Evolutionary conservation across 2,888 invertebrate species (phyloP).

Genomic region (Drosophila barbarae): DNA sequence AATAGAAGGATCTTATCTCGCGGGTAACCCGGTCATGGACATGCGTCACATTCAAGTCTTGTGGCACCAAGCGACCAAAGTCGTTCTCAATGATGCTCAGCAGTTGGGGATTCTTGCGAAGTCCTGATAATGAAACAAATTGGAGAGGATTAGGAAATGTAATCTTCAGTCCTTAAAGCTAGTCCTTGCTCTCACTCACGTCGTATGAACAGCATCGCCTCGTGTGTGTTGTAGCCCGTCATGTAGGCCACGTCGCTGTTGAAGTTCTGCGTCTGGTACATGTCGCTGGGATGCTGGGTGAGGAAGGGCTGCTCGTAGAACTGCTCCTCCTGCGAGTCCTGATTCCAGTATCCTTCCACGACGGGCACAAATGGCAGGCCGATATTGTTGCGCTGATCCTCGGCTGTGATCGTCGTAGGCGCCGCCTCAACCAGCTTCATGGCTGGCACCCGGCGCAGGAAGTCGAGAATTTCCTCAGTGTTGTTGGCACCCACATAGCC

Average conservation of each 20-base stretch:
- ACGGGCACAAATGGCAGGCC: constrained; percentile 83
- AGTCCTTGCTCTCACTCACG: constrained; percentile 76
- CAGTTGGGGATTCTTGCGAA: constrained; percentile 82
- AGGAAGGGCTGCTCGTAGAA: constrained; percentile 81
- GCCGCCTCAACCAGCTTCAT: constrained; percentile 83
- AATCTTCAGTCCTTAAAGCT: not conserved
- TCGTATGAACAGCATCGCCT: constrained; percentile 84
- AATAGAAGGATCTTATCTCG: constrained; percentile 82
- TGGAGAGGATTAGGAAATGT: not conserved
- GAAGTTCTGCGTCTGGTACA: constrained; percentile 79
- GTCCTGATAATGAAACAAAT: constrained; percentile 77
- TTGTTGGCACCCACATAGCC: constrained; percentile 82
- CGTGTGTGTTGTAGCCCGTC: constrained; percentile 84
- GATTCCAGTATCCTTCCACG: constrained; percentile 80
- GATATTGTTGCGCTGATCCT: constrained; percentile 82
- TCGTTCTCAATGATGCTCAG: constrained; percentile 82
- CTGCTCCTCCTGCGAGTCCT: constrained; percentile 66
- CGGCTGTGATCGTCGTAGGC: constrained; percentile 80
- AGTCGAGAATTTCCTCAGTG: constrained; percentile 82
- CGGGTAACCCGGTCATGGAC: constrained; percentile 79
- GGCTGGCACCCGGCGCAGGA: constrained; percentile 82
- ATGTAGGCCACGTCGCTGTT: constrained; percentile 83
- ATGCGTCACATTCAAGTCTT: constrained; percentile 79
- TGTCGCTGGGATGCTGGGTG: constrained; percentile 80
- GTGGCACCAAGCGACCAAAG: constrained; percentile 82